These are phyloP conservation scores for Perithous albicinctus DNA, from an alignment of 2,888 invertebrate species.

Conservation along the genomic window DNA sequence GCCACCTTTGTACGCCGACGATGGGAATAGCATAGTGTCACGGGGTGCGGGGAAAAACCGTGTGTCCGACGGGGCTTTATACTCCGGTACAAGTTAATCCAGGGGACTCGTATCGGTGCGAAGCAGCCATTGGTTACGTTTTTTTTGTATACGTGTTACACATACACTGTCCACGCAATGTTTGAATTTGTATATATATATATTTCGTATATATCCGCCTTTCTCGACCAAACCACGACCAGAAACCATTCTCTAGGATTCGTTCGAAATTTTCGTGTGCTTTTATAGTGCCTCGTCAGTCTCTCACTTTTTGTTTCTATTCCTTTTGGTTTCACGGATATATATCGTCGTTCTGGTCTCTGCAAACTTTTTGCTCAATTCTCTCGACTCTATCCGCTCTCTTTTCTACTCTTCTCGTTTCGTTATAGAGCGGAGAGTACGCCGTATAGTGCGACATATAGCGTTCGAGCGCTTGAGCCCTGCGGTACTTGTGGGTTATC, in stretches of 20 bases:
- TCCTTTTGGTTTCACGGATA: constrained; percentile 47
- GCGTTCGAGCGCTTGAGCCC: constrained; percentile 27
- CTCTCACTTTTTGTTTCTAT: constrained; percentile 51
- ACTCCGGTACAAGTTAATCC: constrained; percentile 82
- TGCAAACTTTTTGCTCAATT: constrained; percentile 57
- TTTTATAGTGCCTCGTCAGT: constrained; percentile 54
- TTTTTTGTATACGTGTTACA: constrained; percentile 13
- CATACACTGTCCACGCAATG: not conserved
- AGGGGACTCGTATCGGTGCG: constrained; percentile 62
- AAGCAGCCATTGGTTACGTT: constrained; percentile 55
- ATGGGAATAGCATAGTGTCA: constrained; percentile 48
- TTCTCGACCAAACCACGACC: constrained; percentile 46
- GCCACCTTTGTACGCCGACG: constrained; percentile 77
- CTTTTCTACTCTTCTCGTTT: constrained; percentile 46
- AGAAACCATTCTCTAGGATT: constrained; percentile 46
- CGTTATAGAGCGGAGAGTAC: constrained; percentile 34
- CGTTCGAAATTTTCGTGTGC: constrained; percentile 55
- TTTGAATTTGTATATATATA: constrained; percentile 43
- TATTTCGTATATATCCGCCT: constrained; percentile 44
- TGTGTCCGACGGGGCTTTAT: constrained; percentile 72
- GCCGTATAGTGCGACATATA: constrained; percentile 26
- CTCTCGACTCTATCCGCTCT: constrained; percentile 54
- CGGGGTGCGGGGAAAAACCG: constrained; percentile 45
- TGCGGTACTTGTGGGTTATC: constrained; percentile 59
- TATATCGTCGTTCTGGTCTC: constrained; percentile 24